Base-by-base conservation (phyloP, 2,113 vertebrate genomes). In the Carlito syrichta region DNA sequence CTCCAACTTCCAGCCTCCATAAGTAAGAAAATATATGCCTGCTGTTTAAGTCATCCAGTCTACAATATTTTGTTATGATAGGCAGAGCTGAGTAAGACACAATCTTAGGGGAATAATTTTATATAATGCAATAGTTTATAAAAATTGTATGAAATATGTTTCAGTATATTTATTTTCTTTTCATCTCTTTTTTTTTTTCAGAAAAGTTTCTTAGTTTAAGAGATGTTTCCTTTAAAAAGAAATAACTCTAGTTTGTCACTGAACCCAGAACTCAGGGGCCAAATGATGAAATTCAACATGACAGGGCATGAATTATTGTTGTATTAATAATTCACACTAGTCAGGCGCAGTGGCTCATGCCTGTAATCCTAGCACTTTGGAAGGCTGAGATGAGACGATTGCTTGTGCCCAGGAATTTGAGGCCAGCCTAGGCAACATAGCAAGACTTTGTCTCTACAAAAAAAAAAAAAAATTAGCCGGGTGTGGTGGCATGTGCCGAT, bases 271-370 rank as follows among this genome's bases (percentile, higher is more conserved):
- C 43, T 27, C 25, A 22, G 84, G 38, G 90, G 52, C 52, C 35
- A 43, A 30, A 77, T 40, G 35, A 89, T 66, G n/a, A 66, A 71
- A 2, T 66, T 30, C 52, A 69, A 48, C 5, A 60, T 50, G 94
- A 74, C 6, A 69, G 68, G 62, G 8, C 79, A 90, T 73, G 89
- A 92, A 48, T 27, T 85, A 30, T n/a, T 92, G 86, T 83, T 82
- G 48, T 62, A 73, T 88, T 92, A 79, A 60, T 96, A 94, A 96
- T 77, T 98, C 77, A 95, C 92, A 93, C 38, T n/a, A n/a, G n/a
- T n/a, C n/a, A n/a, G n/a, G n/a, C n/a, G n/a, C n/a, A n/a, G n/a
- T n/a, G n/a, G n/a, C n/a, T n/a, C n/a, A n/a, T n/a, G n/a, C n/a
- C n/a, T n/a, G n/a, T n/a, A n/a, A n/a, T n/a, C n/a, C n/a, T n/a